Conservation (phyloP, 2,113 vertebrate species). For the Dendrocopos noguchii region DNA sequence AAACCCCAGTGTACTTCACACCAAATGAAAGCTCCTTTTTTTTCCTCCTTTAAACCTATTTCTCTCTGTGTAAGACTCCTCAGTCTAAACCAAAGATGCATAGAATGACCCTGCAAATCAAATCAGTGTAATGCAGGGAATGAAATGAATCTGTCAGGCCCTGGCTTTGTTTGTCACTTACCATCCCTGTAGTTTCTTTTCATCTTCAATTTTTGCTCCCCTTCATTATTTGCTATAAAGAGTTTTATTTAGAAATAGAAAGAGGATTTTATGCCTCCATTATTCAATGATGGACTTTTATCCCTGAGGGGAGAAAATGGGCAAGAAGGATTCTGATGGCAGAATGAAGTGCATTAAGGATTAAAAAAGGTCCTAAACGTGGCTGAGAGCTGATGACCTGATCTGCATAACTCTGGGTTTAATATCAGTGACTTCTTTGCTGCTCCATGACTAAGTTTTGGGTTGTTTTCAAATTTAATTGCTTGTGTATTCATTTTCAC, state of each 20-base stretch:
- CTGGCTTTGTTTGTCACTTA: slow-evolving; percentile 31
- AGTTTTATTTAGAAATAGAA: slow-evolving; percentile 22
- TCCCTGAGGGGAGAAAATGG: background rate
- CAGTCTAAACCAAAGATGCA: background rate
- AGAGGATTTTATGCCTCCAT: slow-evolving; percentile 7
- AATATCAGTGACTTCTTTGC: slow-evolving; percentile 14
- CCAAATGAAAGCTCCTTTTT: background rate
- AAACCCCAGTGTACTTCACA: background rate
- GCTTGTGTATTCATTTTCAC: slow-evolving; percentile 51
- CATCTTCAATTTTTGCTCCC: slow-evolving; percentile 15
- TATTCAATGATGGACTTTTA: slow-evolving; percentile 31
- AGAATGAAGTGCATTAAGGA: slow-evolving; percentile 50
- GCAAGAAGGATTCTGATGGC: slow-evolving; percentile 43
- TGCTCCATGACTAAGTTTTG: background rate
- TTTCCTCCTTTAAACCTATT: background rate
- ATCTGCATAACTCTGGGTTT: slow-evolving; percentile 47
- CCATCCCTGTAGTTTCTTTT: slow-evolving; percentile 9
- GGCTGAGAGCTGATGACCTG: slow-evolving; percentile 7
- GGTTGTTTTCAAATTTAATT: slow-evolving; percentile 44
- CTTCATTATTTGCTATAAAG: background rate
- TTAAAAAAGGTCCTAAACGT: background rate
- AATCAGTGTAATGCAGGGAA: slow-evolving; percentile 19
- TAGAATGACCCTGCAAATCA: slow-evolving; percentile 5
- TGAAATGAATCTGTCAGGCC: slow-evolving; percentile 25
- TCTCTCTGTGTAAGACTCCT: background rate